Base-by-base conservation (phyloP, 1,140 invertebrate species). In the Apocrypta bakeri region DNA sequence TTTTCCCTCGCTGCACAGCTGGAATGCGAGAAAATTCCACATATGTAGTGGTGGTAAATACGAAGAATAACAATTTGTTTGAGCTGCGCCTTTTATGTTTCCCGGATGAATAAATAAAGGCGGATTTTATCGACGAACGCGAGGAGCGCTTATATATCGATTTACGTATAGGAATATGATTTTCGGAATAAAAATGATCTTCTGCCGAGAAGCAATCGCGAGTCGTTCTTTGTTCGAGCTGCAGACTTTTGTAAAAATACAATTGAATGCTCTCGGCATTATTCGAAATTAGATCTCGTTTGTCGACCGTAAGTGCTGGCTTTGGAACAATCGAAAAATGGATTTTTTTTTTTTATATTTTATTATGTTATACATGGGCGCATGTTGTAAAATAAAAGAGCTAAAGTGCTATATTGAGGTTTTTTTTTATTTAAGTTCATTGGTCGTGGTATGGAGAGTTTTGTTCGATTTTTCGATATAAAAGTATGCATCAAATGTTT, bases 41-140 rank as follows among this genome's bases (percentile, higher is more conserved):
- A 61, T 27, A 8, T 9, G 27, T 66, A 12, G 63, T 25, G 24
- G 3, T 0, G 24, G 42, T 37, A 40, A 66, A 77, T 66, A 17
- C 24, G 24, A 77, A 40, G 75, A 14, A 66, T 66, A 76, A 77
- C n/a, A 40, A 21, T 77, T 40, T 63, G n/a, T 76, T 66, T 40
- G 63, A 66, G 33, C 64, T 27, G 11, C 29, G 1, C 33, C 12
- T 66, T 76, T 66, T 77, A 40, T 9, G 25, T 42, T 1, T 0
- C 31, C 7, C 29, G 48, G 48, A 56, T n/a, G 21, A 4, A 29
- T 63, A 8, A 40, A 75, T 63, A 63, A 63, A n/a, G 29, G 27
- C 11, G 11, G 14, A 14, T 71, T 71, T 33, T 71, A 71, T 33
- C 9, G 0, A n/a, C 29, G 42, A 31, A 11, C 27, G 4, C n/a